These are phyloP conservation scores for Bradypodion pumilum DNA, from an alignment of 2,797 vertebrate genomes.

Conservation along the genomic window DNA sequence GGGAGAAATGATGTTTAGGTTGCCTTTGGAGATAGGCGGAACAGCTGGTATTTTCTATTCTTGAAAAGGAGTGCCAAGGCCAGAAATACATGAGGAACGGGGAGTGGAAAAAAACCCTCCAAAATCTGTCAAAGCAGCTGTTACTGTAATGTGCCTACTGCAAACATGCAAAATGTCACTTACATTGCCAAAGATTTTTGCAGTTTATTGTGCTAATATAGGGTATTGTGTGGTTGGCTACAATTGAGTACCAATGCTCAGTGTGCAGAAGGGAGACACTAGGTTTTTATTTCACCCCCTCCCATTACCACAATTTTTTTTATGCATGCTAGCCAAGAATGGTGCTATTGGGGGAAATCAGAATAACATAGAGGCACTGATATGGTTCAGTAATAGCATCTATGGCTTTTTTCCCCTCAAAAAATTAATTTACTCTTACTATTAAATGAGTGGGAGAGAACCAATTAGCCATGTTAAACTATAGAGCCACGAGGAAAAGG, in stretches of 20 bases:
- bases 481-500: not conserved
- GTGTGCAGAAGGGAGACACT: conserved; percentile 2
- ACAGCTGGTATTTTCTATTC: conserved; percentile 78
- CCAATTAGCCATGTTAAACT: conserved; percentile 2
- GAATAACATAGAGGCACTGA: not conserved
- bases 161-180: conserved; percentile 61
- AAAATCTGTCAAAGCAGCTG: conserved; percentile 80
- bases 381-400: not conserved
- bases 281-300: conserved; percentile 1
- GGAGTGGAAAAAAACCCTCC: conserved; percentile 57
- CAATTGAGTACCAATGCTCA: not conserved
- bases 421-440: conserved; percentile 47
- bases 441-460: conserved; percentile 30
- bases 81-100: conserved; percentile 62
- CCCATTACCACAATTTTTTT: not conserved
- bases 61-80: conserved; percentile 70
- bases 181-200: conserved; percentile 62
- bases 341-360: conserved; percentile 20
- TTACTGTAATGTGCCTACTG: conserved; percentile 58
- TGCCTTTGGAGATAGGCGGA: conserved; percentile 60
- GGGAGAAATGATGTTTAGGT: conserved; percentile 45
- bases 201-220: conserved; percentile 13
- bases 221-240: conserved; percentile 34
- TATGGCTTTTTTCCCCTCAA: not conserved
- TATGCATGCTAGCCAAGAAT: not conserved